Percentiles rank a stretch among this genome's conserved stretches.
phyloP scores from a whole-genome alignment of 1,140 invertebrate genomes.

The Drosophila takahashii region DNA sequence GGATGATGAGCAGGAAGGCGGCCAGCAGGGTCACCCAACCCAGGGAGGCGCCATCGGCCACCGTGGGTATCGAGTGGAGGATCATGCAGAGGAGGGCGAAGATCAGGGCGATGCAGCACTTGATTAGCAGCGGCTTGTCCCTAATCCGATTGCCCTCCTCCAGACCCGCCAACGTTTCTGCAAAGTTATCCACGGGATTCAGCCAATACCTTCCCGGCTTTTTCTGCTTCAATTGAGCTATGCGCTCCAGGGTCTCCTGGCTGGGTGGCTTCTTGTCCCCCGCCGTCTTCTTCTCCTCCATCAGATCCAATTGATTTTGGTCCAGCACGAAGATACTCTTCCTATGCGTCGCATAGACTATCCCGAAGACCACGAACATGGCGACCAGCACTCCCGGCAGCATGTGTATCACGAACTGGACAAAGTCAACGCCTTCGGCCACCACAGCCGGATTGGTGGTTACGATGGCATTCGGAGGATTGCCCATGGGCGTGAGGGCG shows the following conservation, averaged over 20 bases:
- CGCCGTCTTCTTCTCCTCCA: conserved; percentile 86
- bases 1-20: conserved; percentile 88
- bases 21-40: conserved; percentile 91
- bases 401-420: conserved; percentile 91
- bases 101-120: conserved; percentile 87
- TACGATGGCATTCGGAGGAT: conserved; percentile 95
- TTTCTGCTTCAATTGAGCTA: conserved; percentile 27
- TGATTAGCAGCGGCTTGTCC: conserved; percentile 87
- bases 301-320: conserved; percentile 90
- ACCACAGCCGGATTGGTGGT: conserved; percentile 89
- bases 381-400: conserved; percentile 89
- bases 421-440: conserved; percentile 90
- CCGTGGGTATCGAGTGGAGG: conserved; percentile 87
- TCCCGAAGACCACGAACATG: conserved; percentile 87
- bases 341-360: conserved; percentile 89
- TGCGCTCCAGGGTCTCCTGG: conserved; percentile 88
- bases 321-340: conserved; percentile 87
- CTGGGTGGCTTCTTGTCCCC: conserved; percentile 91
- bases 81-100: conserved; percentile 88
- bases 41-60: conserved; percentile 86
- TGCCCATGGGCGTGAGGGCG: conserved; percentile 92
- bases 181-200: conserved; percentile 87
- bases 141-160: conserved; percentile 82
- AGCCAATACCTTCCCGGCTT: conserved; percentile 19
- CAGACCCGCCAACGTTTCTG: conserved; percentile 46